Conservation (phyloP, 2,797 vertebrate species). For the Tenualosa ilisha region DNA sequence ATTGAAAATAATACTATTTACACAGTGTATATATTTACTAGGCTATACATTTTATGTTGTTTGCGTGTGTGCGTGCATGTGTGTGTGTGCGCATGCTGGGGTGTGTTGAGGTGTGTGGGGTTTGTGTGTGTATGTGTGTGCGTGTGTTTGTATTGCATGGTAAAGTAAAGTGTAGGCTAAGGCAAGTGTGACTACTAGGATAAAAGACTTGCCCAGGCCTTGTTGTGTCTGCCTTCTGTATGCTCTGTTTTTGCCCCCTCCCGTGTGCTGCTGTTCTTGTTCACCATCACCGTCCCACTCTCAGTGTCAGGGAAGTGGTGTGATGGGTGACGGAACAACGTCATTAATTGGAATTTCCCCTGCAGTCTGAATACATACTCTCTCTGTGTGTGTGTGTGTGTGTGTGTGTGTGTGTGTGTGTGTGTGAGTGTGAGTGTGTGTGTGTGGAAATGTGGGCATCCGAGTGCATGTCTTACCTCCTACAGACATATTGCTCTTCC, state of each 20-base stretch:
- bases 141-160: conserved; percentile 26
- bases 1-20: no score
- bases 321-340: conserved; percentile 59
- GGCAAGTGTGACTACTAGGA: background rate
- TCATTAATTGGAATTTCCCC: conserved; percentile 65
- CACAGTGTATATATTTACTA: no score
- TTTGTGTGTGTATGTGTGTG: conserved; percentile 8
- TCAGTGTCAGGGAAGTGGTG: background rate
- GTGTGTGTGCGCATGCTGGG: background rate
- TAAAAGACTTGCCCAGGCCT: background rate
- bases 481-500: conserved; percentile 58
- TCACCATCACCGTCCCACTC: background rate
- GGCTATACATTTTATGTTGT: no score
- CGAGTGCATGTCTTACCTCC: background rate
- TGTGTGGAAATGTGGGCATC: conserved; percentile 4
- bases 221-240: no score
- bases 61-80: conserved; percentile 34
- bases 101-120: conserved; percentile 27
- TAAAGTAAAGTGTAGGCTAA: background rate
- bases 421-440: conserved; percentile 27
- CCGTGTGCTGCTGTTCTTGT: background rate
- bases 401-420: conserved; percentile 24
- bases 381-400: conserved; percentile 20
- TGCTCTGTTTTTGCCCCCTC: background rate
- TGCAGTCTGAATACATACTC: conserved; percentile 19